phyloP scores from a whole-genome alignment of 2,113 vertebrate species.

The Bucco capensis region DNA sequence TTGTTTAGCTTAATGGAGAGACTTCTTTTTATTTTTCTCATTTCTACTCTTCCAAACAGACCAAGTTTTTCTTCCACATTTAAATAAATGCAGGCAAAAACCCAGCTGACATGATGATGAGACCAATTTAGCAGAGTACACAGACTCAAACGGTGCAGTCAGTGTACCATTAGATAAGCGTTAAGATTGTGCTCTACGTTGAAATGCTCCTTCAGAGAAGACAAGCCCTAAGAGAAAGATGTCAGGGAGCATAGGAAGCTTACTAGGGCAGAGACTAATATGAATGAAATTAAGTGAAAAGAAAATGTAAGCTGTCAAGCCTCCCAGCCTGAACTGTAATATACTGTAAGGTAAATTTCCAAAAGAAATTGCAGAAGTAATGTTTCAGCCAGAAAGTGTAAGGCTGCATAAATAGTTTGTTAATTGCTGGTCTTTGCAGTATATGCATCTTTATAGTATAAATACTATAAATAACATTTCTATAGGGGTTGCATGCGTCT shows the following conservation, averaged over 20 bases:
- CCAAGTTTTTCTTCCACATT: not conserved
- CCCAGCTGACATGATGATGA: not conserved
- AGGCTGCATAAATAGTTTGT: not conserved
- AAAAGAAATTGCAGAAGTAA: not conserved
- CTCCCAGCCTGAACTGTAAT: not conserved
- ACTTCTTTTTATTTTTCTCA: not conserved
- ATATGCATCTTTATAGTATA: not conserved
- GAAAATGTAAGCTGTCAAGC: constrained; percentile 13
- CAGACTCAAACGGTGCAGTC: not conserved
- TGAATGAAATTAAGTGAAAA: constrained; percentile 26
- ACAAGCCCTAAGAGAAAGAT: constrained; percentile 17
- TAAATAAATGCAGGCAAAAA: not conserved
- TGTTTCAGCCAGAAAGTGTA: not conserved
- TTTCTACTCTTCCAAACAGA: not conserved
- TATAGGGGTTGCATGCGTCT: not conserved
- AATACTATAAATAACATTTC: not conserved
- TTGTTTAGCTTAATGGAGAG: not conserved
- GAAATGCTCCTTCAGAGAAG: not conserved
- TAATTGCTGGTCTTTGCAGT: not conserved
- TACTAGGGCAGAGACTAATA: not conserved
- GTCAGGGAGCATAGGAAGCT: not conserved
- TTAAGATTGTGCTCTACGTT: not conserved
- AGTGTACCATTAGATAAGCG: not conserved
- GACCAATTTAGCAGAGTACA: not conserved
- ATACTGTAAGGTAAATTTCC: not conserved